Evolutionary conservation across 2,888 invertebrate species (phyloP).

Genomic region (Acholoe squamosa): DNA sequence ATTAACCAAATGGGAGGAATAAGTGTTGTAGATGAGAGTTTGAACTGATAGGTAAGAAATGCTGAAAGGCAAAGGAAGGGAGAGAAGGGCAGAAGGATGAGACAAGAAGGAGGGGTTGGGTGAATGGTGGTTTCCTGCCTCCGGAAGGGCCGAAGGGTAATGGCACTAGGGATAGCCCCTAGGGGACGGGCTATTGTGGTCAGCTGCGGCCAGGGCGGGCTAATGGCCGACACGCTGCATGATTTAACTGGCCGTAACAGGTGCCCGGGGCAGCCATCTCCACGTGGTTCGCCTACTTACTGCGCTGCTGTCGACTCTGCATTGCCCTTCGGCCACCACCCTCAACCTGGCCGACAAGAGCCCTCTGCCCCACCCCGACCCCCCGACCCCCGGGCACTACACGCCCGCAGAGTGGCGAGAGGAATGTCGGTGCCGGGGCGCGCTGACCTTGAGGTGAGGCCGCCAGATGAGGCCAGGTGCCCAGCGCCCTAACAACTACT

Average conservation of each 20-base stretch:
- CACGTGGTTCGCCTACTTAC: not conserved
- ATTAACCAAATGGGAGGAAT: too few species aligned
- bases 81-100: not conserved
- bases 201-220: not conserved
- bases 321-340: not conserved
- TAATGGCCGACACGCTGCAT: conserved; percentile 49
- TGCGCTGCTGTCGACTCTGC: not conserved
- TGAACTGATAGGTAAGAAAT: too few species aligned
- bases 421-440: not conserved
- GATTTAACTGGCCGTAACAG: conserved; percentile 59
- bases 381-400: conserved; percentile 41
- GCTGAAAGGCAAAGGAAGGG: too few species aligned
- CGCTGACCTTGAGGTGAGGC: not conserved
- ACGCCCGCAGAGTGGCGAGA: not conserved
- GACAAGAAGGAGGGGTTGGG: not conserved
- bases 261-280: conserved; percentile 43
- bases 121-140: not conserved
- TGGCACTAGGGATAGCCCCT: conserved; percentile 9
- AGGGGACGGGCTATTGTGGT: conserved; percentile 40
- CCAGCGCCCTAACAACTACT: conserved; percentile 39
- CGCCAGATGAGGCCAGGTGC: conserved; percentile 43
- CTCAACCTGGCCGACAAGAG: not conserved
- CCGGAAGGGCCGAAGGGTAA: not conserved
- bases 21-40: too few species aligned
- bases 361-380: not conserved